These are phyloP conservation scores for Helarctos malayanus DNA, from an alignment of 2,797 vertebrate genomes.

Conservation along the genomic window DNA sequence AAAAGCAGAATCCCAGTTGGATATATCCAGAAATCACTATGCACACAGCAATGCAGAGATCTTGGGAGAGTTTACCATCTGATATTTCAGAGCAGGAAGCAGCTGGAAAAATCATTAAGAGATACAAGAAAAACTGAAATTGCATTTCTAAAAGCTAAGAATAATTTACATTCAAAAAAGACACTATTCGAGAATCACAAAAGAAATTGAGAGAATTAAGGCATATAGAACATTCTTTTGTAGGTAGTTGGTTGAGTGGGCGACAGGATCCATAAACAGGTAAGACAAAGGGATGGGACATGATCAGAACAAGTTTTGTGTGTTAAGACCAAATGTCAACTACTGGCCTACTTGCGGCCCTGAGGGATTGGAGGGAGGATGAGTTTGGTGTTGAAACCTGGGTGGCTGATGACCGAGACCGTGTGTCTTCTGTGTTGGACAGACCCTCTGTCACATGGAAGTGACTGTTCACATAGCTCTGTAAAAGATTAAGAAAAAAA, in stretches of 20 bases:
- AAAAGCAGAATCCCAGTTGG: not conserved
- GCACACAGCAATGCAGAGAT: not conserved
- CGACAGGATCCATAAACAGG: not conserved
- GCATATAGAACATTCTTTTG: constrained; percentile 43
- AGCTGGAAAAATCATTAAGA: constrained; percentile 74
- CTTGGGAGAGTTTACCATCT: constrained; percentile 46
- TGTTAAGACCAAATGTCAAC: not conserved
- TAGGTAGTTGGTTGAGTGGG: not conserved
- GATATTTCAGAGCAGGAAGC: constrained; percentile 54
- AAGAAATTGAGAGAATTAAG: constrained; percentile 67
- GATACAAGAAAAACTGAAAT: constrained; percentile 68
- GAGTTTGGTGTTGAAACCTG: constrained; percentile 90
- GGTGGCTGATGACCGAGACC: constrained; percentile 18
- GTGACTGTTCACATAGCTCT: not conserved
- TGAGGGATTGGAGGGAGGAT: constrained; percentile 94
- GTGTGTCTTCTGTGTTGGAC: not conserved
- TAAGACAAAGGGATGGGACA: accelerated
- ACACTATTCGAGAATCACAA: constrained; percentile 48
- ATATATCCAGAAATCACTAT: constrained; percentile 22
- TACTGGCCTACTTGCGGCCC: constrained; percentile 86
- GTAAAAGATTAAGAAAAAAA: constrained; percentile 59
- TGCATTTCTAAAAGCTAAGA: constrained; percentile 79
- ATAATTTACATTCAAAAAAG: constrained; percentile 65
- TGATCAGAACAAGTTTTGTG: not conserved
- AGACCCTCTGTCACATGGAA: not conserved